A percentile compares a stretch with the other conserved stretches of the same genome.
phyloP scores from a whole-genome alignment of 2,797 vertebrate species.

The Leuciscus waleckii region DNA sequence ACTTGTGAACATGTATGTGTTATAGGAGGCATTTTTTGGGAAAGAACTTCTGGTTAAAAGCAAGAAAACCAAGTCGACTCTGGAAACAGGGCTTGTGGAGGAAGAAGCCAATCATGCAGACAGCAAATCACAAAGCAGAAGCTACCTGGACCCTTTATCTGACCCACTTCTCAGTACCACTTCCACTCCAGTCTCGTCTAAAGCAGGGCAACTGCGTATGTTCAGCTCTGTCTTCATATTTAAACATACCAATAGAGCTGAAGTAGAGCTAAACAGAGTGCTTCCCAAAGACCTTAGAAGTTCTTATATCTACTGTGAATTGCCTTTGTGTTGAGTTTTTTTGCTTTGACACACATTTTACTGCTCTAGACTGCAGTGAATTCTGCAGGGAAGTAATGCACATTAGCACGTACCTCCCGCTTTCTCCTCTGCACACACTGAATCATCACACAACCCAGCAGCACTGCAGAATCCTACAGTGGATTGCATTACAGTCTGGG shows the following conservation, averaged over 20 bases:
- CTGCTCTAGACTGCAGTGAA: conserved; percentile 17
- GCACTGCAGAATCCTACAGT: not conserved
- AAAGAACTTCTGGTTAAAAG: conserved; percentile 90
- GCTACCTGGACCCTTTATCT: conserved; percentile 80
- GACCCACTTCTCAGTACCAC: conserved; percentile 78
- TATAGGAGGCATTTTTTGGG: conserved; percentile 96
- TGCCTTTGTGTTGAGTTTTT: conserved; percentile 26
- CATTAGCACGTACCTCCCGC: conserved; percentile 30
- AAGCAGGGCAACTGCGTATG: conserved; percentile 84
- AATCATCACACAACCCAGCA: conserved; percentile 9
- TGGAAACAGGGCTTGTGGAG: conserved; percentile 72
- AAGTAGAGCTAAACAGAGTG: not conserved
- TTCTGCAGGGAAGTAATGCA: conserved; percentile 44
- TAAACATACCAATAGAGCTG: not conserved
- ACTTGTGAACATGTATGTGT: not conserved
- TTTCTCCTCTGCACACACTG: not conserved
- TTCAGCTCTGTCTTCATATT: conserved; percentile 26
- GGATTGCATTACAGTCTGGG: not conserved
- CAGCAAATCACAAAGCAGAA: conserved; percentile 70
- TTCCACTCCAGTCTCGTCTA: conserved; percentile 73
- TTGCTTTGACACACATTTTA: conserved; percentile 40
- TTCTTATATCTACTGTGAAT: not conserved
- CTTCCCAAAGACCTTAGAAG: not conserved
- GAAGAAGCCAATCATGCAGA: conserved; percentile 73
- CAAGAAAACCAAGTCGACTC: conserved; percentile 77